phyloP scores from a whole-genome alignment of 2,888 invertebrate species.

The Tolmerus cingulatus region DNA sequence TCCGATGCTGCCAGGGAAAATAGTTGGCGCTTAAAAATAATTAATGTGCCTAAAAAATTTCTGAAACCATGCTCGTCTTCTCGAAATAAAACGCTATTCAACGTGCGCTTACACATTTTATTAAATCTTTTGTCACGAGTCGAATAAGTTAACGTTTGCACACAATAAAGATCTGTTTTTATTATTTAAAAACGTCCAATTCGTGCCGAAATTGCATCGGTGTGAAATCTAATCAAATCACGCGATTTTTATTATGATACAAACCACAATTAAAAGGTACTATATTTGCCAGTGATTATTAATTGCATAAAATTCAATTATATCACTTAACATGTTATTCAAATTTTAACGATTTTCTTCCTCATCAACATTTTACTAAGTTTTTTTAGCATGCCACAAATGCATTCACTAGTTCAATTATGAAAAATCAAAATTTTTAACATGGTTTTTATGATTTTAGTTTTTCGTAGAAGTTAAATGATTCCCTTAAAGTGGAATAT shows the following conservation, averaged over 20 bases:
- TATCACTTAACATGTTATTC: not conserved
- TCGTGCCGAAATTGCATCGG: not conserved
- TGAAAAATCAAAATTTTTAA: not conserved
- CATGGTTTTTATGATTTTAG: too few relatives aligned
- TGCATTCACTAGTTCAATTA: not conserved
- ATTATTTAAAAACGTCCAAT: conserved; percentile 1
- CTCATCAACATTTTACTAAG: not conserved
- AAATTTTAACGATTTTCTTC: not conserved
- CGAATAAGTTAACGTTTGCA: not conserved
- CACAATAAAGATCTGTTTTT: conserved; percentile 7
- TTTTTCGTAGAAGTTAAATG: too few relatives aligned
- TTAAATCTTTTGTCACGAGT: not conserved
- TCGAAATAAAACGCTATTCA: not conserved
- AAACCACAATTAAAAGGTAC: not conserved
- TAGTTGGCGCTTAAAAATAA: not conserved
- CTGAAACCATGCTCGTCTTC: not conserved
- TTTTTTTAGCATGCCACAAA: not conserved
- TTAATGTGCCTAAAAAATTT: not conserved
- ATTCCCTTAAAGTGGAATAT: too few relatives aligned
- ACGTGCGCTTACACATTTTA: not conserved
- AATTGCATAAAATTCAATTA: not conserved
- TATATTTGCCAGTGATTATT: not conserved
- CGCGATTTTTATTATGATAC: too few relatives aligned
- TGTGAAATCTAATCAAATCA: too few relatives aligned
- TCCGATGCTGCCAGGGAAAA: too few relatives aligned